Evolutionary conservation across 2,888 invertebrate genomes (phyloP), one percentile per base, ranked within the genome.

Genomic region (Drosophila anceps): DNA sequence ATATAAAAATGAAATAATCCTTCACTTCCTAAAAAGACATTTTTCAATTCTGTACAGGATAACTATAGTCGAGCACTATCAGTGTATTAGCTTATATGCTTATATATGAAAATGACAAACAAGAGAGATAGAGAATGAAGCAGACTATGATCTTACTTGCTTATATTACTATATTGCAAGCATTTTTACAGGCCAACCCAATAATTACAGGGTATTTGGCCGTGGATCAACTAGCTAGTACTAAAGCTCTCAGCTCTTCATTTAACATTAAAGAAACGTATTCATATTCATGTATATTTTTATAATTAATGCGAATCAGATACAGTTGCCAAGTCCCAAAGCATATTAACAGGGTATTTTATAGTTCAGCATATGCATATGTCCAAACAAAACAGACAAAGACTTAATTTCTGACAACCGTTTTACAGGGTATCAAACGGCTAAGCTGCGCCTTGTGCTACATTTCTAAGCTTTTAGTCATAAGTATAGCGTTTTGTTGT

Each of bases 371-470:
- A 31, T 31, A 18, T 18, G 1, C 6, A 50, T 12, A 13, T 50
- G 13, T 0, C 2, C 4, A 8, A 2, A 13, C 31, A 13, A 20
- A 4, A 13, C 18, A 18, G 13, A 31, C 31, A 50, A 50, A 18
- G 18, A 9, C 48, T 7, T 20, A 5, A 4, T 8, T 13, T 10
- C 48, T n/a, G 29, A n/a, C 7, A 24, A 10, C 5, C 7, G 37
- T 27, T 54, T 6, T 12, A 27, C 12, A 37, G 54, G 27, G 37
- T 54, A 53, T 35, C 15, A 6, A 27, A 8, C 1, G 18, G 29
- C 5, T n/a, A 27, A 39, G 39, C 27, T 18, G 39, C 54, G 37
- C 37, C 39, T 54, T 54, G n/a, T 27, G 48, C 29, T 31, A 50
- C 48, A 31, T 50, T 39, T 39, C 37, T 39, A 6, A 7, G 10